phyloP scores from a whole-genome alignment of 2,797 vertebrate genomes.

The Yasuhikotakia modesta region DNA sequence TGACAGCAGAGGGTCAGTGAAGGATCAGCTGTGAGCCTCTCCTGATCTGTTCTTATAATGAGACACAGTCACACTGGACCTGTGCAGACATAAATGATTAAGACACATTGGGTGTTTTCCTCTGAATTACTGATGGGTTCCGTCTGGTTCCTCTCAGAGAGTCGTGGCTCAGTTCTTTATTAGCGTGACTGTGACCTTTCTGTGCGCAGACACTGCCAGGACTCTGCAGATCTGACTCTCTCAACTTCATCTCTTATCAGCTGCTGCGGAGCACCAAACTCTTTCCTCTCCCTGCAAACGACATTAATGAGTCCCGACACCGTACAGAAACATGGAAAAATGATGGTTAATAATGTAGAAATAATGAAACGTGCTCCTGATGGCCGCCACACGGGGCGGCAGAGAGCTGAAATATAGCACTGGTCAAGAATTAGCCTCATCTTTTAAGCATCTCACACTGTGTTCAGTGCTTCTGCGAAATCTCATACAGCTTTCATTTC shows the following conservation, averaged over 20 bases:
- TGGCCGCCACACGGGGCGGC: constrained; percentile 51
- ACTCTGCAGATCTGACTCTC: neutral
- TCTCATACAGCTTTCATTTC: neutral
- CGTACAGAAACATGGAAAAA: constrained; percentile 36
- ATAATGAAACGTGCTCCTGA: constrained; percentile 13
- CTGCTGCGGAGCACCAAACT: constrained; percentile 22
- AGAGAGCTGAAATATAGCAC: constrained; percentile 19
- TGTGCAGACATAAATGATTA: constrained; percentile 3
- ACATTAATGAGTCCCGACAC: constrained; percentile 49
- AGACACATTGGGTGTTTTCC: constrained; percentile 17
- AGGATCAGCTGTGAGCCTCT: constrained; percentile 30
- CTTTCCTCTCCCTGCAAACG: constrained; percentile 20
- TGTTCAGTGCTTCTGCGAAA: neutral
- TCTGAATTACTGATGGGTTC: constrained; percentile 23
- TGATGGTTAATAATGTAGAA: constrained; percentile 50
- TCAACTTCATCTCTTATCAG: constrained; percentile 32
- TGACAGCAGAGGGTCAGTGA: constrained; percentile 46
- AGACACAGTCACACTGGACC: constrained; percentile 22
- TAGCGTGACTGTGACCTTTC: constrained; percentile 55
- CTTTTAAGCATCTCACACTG: too few species aligned
- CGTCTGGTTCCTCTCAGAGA: neutral
- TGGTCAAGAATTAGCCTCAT: neutral
- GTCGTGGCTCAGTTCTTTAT: constrained; percentile 40
- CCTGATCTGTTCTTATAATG: constrained; percentile 46
- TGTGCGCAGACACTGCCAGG: constrained; percentile 11